Evolutionary conservation across 2,888 invertebrate species (phyloP), one percentile per base, ranked within the genome.

Genomic region (Trachelus iudaicus): DNA sequence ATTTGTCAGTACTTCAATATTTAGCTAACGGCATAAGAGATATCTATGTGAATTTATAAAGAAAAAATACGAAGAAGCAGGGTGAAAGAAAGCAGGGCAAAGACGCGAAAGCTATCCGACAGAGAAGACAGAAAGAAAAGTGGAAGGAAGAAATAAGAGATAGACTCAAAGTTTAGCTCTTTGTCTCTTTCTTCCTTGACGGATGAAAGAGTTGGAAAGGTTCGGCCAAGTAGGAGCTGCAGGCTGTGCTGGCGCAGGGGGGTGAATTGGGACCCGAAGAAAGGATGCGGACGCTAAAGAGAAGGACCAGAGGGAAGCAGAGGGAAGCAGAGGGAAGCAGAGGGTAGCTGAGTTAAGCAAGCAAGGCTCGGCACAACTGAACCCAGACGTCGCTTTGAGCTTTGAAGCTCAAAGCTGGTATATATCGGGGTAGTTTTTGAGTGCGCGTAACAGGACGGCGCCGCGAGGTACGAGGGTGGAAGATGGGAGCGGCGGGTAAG

Each of bases 151-250:
- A 73, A 37, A 37, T 11, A 15, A 68, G 73, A 68, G 73, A 73
- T 3, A 40, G 73, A 73, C 40, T 6, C 15, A 4, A 71, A 77
- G 74, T 35, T 79, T 75, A 76, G 34, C 77, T 77, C 73, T 77
- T 77, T 76, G 75, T 81, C 76, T 81, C 78, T 78, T 81, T 80
- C 77, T 77, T 79, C 73, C 77, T 75, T 81, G 77, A 73, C 71
- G 77, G 81, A 80, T 83, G 81, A 82, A 81, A 83, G 83, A 80
- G 79, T 80, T 76, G 76, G 80, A 79, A 83, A 82, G 80, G 35
- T 30, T 78, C 81, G 76, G 77, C 78, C 74, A 82, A 84, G 84
- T 81, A 82, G 82, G 77, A 69, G 75, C 78, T 30, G 12, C 69
- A 15, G 31, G 31, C 33, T 30, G 69, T 6, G 69, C 56, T 13